Evolutionary conservation across 2,797 vertebrate genomes (phyloP).

Genomic region (Synanceia verrucosa): DNA sequence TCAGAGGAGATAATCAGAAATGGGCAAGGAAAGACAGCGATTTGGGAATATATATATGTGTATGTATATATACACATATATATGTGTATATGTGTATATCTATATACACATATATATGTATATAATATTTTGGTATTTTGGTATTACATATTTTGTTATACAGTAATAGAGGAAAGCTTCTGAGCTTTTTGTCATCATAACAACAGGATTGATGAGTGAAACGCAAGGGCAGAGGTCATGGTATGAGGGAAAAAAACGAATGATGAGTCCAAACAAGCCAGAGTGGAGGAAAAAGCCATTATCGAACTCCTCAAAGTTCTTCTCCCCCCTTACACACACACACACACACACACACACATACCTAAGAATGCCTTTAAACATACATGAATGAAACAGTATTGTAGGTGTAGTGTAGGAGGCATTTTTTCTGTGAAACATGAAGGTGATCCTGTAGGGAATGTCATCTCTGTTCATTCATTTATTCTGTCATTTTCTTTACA

Average conservation of each 20-base stretch:
- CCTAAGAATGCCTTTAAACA: constrained; percentile 13
- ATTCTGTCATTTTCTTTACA: constrained; percentile 28
- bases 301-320: constrained; percentile 7
- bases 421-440: constrained; percentile 39
- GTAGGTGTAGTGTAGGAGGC: constrained; percentile 16
- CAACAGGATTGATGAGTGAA: constrained; percentile 24
- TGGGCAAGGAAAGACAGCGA: background rate
- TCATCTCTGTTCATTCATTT: constrained; percentile 45
- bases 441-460: constrained; percentile 12
- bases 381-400: constrained; percentile 14
- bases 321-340: background rate
- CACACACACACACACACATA: background rate
- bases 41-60: constrained; percentile 4
- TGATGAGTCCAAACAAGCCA: constrained; percentile 39
- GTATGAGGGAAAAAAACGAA: constrained; percentile 28
- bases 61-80: constrained; percentile 10
- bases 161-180: constrained; percentile 8
- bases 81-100: no score
- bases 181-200: constrained; percentile 24
- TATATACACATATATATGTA: background rate
- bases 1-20: constrained; percentile 12
- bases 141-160: no score
- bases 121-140: no score
- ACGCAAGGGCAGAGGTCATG: constrained; percentile 27
- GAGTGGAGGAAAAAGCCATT: constrained; percentile 40